These are phyloP conservation scores for Propithecus perrieri DNA, from an alignment of 2,797 vertebrate species.

Conservation along the genomic window DNA sequence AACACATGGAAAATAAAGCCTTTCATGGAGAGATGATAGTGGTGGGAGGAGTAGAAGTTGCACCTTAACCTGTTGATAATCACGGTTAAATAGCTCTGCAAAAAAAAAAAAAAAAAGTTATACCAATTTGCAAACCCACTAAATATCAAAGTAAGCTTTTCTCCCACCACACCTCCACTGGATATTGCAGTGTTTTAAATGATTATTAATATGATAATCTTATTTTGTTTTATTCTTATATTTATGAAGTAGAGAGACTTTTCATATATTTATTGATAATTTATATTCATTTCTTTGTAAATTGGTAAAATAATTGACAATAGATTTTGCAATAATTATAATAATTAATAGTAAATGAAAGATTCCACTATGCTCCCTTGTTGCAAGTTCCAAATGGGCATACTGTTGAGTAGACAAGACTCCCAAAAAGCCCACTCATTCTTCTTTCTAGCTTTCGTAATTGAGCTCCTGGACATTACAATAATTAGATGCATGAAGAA, in stretches of 20 bases:
- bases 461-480: not conserved
- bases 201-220: not conserved
- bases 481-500: not conserved
- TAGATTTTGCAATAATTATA: not conserved
- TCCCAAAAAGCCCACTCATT: not conserved
- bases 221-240: constrained; percentile 13
- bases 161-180: fast-evolving
- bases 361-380: not conserved
- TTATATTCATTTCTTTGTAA: not conserved
- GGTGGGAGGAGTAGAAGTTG: not conserved
- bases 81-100: not conserved
- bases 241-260: not conserved
- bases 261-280: not conserved
- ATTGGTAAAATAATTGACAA: not conserved
- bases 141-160: not conserved
- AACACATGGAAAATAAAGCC: not conserved
- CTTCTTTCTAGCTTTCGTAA: not conserved
- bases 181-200: not conserved
- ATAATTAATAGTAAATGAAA: not conserved
- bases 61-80: not conserved
- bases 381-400: not conserved
- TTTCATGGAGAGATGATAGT: not conserved
- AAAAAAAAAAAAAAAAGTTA: not conserved
- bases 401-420: not conserved
- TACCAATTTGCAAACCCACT: not conserved